Evolutionary conservation across 2,797 vertebrate genomes (phyloP).

Genomic region (Gila robusta): DNA sequence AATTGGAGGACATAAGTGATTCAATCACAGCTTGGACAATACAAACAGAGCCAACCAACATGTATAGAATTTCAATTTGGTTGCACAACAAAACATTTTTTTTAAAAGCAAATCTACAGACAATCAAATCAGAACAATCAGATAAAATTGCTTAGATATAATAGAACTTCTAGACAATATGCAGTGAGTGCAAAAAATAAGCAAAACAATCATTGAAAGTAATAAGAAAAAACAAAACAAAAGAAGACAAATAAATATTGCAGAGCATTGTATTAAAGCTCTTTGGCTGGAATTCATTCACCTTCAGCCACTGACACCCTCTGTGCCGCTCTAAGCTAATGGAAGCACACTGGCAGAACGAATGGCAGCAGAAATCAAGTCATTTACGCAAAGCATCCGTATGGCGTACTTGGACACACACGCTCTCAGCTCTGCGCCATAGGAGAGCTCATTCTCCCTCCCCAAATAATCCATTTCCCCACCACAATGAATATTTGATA

Average conservation of each 20-base stretch:
- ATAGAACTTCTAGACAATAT: background rate
- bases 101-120: slow-evolving; percentile 11
- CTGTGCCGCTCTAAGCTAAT: slow-evolving; percentile 42
- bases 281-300: slow-evolving; percentile 35
- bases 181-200: background rate
- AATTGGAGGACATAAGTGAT: slow-evolving; percentile 19
- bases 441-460: slow-evolving; percentile 77
- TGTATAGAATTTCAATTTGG: background rate
- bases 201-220: background rate
- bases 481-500: slow-evolving; percentile 81
- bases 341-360: slow-evolving; percentile 52
- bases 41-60: background rate
- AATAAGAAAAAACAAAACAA: background rate
- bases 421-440: slow-evolving; percentile 72
- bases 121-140: background rate
- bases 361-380: slow-evolving; percentile 59
- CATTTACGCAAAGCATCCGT: slow-evolving; percentile 60
- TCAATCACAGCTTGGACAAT: slow-evolving; percentile 18
- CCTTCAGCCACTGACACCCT: slow-evolving; percentile 47
- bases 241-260: background rate
- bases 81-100: background rate
- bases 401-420: slow-evolving; percentile 53
- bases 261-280: slow-evolving; percentile 4
- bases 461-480: slow-evolving; percentile 80
- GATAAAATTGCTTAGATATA: background rate